Conservation (phyloP, 2,797 vertebrate genomes). For the Enteromius mattozi region DNA sequence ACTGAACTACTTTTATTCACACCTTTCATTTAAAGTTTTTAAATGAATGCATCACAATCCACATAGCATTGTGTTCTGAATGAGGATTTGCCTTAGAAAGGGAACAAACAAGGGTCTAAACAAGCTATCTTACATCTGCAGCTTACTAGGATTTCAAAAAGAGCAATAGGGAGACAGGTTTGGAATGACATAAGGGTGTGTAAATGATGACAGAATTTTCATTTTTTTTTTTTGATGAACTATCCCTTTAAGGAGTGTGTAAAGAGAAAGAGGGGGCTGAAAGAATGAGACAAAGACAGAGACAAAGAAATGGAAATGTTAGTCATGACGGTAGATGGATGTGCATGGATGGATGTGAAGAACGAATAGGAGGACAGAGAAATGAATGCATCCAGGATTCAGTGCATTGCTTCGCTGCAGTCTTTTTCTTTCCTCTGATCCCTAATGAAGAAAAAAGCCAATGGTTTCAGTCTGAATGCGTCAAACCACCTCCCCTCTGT, state of each 20-base stretch:
- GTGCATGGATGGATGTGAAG: conserved; percentile 20
- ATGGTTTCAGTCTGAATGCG: conserved; percentile 76
- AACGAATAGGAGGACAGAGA: conserved; percentile 40
- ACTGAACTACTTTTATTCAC: background rate
- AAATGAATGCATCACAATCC: background rate
- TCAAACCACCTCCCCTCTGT: conserved; percentile 50
- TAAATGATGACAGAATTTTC: background rate
- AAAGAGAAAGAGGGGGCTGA: background rate
- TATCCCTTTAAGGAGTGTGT: conserved; percentile 26
- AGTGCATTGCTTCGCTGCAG: conserved; percentile 92
- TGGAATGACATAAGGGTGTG: background rate
- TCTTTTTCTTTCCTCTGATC: conserved; percentile 76
- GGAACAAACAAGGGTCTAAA: background rate
- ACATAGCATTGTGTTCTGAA: background rate
- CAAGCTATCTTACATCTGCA: background rate
- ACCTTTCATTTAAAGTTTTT: background rate
- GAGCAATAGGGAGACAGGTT: background rate
- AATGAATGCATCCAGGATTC: conserved; percentile 89
- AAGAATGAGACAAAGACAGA: background rate
- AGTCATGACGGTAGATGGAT: conserved; percentile 23
- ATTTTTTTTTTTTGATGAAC: conserved; percentile 20
- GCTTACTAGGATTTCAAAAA: background rate
- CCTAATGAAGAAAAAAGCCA: conserved; percentile 80
- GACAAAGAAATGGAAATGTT: conserved; percentile 1
- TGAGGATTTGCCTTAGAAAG: background rate